Percentiles rank a stretch among this genome's conserved stretches.
These are phyloP conservation scores for Crotalus tigris DNA, from an alignment of 2,113 vertebrate species.

Conservation along the genomic window DNA sequence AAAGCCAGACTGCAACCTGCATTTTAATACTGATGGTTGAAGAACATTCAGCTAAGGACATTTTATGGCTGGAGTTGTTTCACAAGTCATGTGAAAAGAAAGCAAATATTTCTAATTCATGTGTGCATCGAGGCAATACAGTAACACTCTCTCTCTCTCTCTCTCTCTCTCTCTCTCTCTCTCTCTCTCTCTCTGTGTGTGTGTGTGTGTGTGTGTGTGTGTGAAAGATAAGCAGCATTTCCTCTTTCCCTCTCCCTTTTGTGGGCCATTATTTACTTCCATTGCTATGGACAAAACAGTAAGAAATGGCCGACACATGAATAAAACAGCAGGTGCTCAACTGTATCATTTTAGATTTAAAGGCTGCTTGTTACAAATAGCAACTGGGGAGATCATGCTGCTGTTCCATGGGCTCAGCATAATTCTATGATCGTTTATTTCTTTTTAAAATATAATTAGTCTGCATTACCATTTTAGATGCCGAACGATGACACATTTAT, in stretches of 20 bases:
- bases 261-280: constrained; percentile 17
- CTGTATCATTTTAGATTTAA: constrained; percentile 38
- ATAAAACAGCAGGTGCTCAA: constrained; percentile 35
- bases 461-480: constrained; percentile 32
- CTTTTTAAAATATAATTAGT: constrained; percentile 38
- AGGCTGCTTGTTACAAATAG: not conserved
- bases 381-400: constrained; percentile 16
- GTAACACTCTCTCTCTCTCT: not conserved
- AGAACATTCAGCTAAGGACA: not conserved
- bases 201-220: not conserved
- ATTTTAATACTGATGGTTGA: not conserved
- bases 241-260: not conserved
- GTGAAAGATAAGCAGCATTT: not conserved
- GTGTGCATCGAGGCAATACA: not conserved
- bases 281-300: constrained; percentile 11
- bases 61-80: not conserved
- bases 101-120: constrained; percentile 12
- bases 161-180: too few species aligned
- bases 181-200: not conserved
- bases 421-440: constrained; percentile 25
- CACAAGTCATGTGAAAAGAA: not conserved
- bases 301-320: constrained; percentile 20
- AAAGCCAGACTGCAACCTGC: not conserved
- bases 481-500: constrained; percentile 17
- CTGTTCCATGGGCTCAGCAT: constrained; percentile 22